Evolutionary conservation across 2,888 invertebrate genomes (phyloP).

Genomic region (Brachycybe producta): DNA sequence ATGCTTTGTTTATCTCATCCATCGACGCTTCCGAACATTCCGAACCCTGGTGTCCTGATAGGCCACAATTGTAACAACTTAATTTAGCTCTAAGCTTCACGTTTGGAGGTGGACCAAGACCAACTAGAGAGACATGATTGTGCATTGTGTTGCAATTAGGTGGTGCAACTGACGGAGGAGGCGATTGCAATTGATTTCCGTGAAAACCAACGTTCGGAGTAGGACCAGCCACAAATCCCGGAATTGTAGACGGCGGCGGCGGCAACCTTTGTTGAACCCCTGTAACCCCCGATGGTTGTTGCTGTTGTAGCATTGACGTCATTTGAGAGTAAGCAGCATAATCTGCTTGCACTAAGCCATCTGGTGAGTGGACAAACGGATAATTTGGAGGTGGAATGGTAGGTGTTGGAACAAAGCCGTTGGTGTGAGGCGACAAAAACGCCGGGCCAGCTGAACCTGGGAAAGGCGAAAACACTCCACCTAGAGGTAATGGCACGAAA

Average conservation of each 20-base stretch:
- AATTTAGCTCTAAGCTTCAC: slow-evolving; percentile 34
- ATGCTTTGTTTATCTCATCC: slow-evolving; percentile 69
- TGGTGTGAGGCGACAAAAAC: background rate
- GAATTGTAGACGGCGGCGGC: slow-evolving; percentile 15
- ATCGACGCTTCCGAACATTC: slow-evolving; percentile 84
- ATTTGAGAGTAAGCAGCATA: background rate
- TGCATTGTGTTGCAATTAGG: slow-evolving; percentile 12
- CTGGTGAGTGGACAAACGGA: slow-evolving; percentile 10
- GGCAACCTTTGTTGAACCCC: background rate
- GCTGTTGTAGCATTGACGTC: slow-evolving; percentile 2
- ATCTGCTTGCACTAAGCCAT: background rate
- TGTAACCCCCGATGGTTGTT: background rate
- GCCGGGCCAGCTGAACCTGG: background rate
- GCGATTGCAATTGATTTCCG: background rate
- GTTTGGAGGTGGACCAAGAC: slow-evolving; percentile 19
- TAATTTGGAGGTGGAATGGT: background rate
- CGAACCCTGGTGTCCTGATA: slow-evolving; percentile 62
- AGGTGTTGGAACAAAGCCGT: slow-evolving; percentile 7
- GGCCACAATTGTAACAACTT: slow-evolving; percentile 88
- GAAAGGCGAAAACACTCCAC: background rate
- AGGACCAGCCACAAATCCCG: slow-evolving; percentile 17
- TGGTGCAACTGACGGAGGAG: slow-evolving; percentile 14
- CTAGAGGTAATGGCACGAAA: background rate
- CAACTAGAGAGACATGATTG: background rate
- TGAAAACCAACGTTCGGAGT: slow-evolving; percentile 19